Evolutionary conservation across 2,113 vertebrate species (phyloP), one percentile per base, ranked within the genome.

Genomic region (Baryphthengus martii): DNA sequence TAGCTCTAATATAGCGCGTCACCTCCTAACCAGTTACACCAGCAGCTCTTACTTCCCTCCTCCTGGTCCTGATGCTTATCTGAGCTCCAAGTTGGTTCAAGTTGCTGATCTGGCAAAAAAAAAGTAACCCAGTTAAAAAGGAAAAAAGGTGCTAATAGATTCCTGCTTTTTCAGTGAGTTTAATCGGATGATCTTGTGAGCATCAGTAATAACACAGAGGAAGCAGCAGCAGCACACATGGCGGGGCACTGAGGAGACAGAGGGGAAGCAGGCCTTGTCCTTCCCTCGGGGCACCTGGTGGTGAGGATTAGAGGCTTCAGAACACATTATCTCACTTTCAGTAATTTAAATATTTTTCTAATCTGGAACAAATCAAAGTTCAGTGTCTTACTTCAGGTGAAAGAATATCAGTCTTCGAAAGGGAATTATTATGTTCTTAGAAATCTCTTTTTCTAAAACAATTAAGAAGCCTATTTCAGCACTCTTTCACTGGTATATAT

Each of bases 251-350:
- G 28, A n/a, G n/a, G n/a, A 14, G 37, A 31, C 4, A 19, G 45
- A 20, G 20, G 35, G n/a, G 44, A 49, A 28, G 75, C 59, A 62
- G 73, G n/a, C 47, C 67, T 23, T 31, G 13, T 33, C 68, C 58
- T 35, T 68, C 63, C 53, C 26, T 65, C 5, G 0, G 0, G 4
- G 55, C 1, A 2, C 9, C 42, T 45, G 39, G 1, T 29, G 50
- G 25, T 14, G 15, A 81, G 66, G 31, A 62, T 63, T 29, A 18
- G 4, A 3, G 75, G 56, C 62, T 79, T 75, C 76, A 58, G 52
- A 75, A 53, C 8, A 24, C 56, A 40, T 45, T 42, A 37, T 47
- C 26, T 21, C 39, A 19, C 53, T 63, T 55, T 1, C 53, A 59
- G 8, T 13, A 47, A 50, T 7, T 58, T 20, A 68, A 29, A 8